A percentile compares a stretch with the other conserved stretches of the same genome.
Evolutionary conservation across 1,140 invertebrate genomes (phyloP).

Genomic region (Aphidius ervi): DNA sequence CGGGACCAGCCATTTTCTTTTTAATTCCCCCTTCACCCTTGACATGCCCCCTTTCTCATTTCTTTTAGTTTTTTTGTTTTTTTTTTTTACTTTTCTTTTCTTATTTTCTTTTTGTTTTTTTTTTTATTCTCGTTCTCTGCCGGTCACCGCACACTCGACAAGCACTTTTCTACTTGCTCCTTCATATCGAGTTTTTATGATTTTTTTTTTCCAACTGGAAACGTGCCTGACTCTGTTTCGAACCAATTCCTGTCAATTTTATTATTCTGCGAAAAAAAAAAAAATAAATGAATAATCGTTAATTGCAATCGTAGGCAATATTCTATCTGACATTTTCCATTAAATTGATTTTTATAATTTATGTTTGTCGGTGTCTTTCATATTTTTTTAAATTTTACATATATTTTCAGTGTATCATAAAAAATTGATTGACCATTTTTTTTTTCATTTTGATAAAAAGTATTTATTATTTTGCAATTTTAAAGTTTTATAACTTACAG

Average conservation of each 20-base stretch:
- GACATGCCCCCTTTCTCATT: not conserved
- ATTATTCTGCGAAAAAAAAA: constrained; percentile 3
- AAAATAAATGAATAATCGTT: constrained; percentile 17
- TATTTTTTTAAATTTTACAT: too few species aligned
- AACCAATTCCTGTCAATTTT: constrained; percentile 15
- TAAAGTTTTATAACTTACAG: too few species aligned
- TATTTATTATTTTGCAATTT: not conserved
- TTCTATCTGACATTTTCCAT: not conserved
- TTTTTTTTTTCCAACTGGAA: not conserved
- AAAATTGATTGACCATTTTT: too few species aligned
- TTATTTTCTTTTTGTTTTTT: constrained; percentile 17
- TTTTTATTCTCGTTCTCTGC: not conserved
- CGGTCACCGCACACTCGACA: not conserved
- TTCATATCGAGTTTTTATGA: not conserved
- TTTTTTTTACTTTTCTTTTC: constrained; percentile 24
- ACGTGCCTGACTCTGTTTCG: constrained; percentile 3
- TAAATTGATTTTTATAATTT: not conserved
- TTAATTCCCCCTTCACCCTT: not conserved
- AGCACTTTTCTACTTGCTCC: too few species aligned
- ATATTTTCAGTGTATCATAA: too few species aligned
- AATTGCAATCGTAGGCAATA: constrained; percentile 7
- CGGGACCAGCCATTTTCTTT: constrained; percentile 36
- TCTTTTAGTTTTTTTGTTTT: constrained; percentile 28
- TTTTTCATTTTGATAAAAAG: not conserved
- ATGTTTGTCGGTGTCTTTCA: not conserved